Evolutionary conservation across 2,888 invertebrate species (phyloP), one percentile per base, ranked within the genome.

Genomic region (Ethmia dodecea): DNA sequence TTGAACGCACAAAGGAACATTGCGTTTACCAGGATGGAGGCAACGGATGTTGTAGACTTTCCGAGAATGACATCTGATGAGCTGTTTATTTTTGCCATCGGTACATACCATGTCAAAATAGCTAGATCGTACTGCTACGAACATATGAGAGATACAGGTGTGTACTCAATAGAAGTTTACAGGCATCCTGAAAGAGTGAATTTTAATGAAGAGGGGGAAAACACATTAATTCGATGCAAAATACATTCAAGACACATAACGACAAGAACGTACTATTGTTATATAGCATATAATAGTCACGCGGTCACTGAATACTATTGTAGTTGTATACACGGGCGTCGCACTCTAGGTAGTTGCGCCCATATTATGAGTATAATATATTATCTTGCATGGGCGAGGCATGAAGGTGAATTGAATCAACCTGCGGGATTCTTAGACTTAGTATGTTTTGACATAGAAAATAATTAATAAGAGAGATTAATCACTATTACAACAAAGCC

Each of bases 71-170:
- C 37, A 3, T 28, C 20, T 22, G 37, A 37, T 9, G 37, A 37
- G 14, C 25, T 37, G 13, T 29, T 33, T 10, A 5, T 29, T 9
- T 29, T 37, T 12, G 25, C 37, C 16, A 11, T 33, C 15, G 37
- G 37, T 1, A 29, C 29, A 8, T 37, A 37, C 22, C 33, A 37
- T 25, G 13, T 33, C n/a, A 29, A 13, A 14, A 32, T 32, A 13
- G 37, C 43, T 8, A 35, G 40, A 28, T 40, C 43, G 32, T 43
- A 40, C 27, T 35, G 33, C 20, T 31, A 39, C 13, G 37, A 42
- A 33, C 38, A 39, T 27, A 29, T 33, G 28, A 28, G 40, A 26
- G 29, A 20, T 25, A 35, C 34, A 27, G 38, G 38, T 32, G 18
- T 18, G 18, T 18, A 18, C 18, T 18, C 18, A 13, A 35, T 20